These are phyloP conservation scores for Eptesicus fuscus DNA, from an alignment of 2,113 vertebrate species.

Conservation along the genomic window DNA sequence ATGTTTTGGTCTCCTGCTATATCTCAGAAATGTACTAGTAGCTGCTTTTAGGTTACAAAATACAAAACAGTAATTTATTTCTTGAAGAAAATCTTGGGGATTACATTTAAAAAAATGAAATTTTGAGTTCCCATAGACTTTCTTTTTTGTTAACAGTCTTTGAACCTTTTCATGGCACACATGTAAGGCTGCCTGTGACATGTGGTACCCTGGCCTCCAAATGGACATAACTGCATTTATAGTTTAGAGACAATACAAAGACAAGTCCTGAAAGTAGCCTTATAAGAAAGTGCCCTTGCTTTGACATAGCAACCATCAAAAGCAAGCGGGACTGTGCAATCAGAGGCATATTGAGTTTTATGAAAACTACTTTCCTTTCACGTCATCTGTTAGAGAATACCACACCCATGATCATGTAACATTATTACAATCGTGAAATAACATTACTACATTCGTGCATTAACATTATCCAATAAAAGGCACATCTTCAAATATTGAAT, in stretches of 20 bases:
- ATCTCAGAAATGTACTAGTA: conserved; percentile 79
- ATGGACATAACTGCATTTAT: conserved; percentile 71
- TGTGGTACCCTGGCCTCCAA: conserved; percentile 81
- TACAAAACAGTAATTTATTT: conserved; percentile 78
- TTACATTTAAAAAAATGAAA: conserved; percentile 82
- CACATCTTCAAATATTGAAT: conserved; percentile 82
- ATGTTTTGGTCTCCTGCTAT: conserved; percentile 83
- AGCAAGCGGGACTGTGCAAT: conserved; percentile 82
- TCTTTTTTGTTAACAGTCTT: conserved; percentile 58
- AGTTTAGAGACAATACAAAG: conserved; percentile 81
- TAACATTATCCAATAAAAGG: conserved; percentile 82
- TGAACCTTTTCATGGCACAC: conserved; percentile 78
- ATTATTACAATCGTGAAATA: conserved; percentile 66
- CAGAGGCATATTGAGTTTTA: conserved; percentile 78
- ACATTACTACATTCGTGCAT: conserved; percentile 80
- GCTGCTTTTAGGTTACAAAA: conserved; percentile 82
- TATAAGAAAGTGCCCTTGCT: conserved; percentile 81
- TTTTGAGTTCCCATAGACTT: conserved; percentile 77
- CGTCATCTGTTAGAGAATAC: conserved; percentile 72
- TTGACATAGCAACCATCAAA: conserved; percentile 71
- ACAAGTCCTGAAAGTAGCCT: conserved; percentile 80
- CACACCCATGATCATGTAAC: conserved; percentile 60
- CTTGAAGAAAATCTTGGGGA: conserved; percentile 80
- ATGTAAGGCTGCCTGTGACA: conserved; percentile 81
- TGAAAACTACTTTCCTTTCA: conserved; percentile 74